phyloP scores from a whole-genome alignment of 2,797 vertebrate species.

The Crossoptilon crossoptilon region DNA sequence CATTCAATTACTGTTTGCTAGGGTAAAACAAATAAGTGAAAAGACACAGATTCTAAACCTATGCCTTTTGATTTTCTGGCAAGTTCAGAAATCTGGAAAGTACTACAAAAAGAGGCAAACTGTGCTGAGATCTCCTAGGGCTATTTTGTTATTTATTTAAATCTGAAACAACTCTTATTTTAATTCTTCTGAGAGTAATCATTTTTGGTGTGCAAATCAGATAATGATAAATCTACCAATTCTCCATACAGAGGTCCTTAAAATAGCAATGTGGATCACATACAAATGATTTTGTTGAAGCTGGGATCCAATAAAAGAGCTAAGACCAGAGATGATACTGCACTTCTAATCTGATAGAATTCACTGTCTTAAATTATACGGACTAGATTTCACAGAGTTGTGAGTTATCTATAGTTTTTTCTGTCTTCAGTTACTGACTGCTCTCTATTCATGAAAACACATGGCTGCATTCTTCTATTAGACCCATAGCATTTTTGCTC shows the following conservation, averaged over 20 bases:
- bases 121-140: constrained; percentile 26
- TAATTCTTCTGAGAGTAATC: constrained; percentile 44
- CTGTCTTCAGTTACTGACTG: constrained; percentile 20
- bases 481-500: constrained; percentile 14
- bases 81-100: constrained; percentile 23
- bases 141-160: constrained; percentile 69
- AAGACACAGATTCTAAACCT: neutral
- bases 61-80: constrained; percentile 28
- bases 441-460: constrained; percentile 49
- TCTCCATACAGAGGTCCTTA: constrained; percentile 23
- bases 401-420: constrained; percentile 58
- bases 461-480: constrained; percentile 39
- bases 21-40: neutral
- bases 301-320: constrained; percentile 24
- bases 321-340: neutral
- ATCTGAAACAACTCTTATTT: constrained; percentile 46
- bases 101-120: neutral
- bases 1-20: neutral
- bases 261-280: constrained; percentile 42
- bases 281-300: constrained; percentile 51
- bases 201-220: constrained; percentile 60
- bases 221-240: constrained; percentile 56
- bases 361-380: constrained; percentile 31
- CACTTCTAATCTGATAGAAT: constrained; percentile 45
- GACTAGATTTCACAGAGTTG: constrained; percentile 38